phyloP scores from a whole-genome alignment of 2,888 invertebrate genomes.

The Beris morrisii region DNA sequence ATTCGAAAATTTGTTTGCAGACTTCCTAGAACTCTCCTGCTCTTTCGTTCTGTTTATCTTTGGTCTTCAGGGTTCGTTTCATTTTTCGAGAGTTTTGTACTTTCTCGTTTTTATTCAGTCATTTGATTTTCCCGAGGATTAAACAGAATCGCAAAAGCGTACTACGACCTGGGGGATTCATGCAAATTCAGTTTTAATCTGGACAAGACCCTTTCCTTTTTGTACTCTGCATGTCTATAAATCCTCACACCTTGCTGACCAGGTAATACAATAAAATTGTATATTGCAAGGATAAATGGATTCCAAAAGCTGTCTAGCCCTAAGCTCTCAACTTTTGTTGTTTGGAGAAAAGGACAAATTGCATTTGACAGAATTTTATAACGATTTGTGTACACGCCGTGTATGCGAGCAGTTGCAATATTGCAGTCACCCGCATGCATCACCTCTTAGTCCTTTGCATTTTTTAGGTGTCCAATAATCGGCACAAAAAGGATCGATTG shows the following conservation, averaged over 20 bases:
- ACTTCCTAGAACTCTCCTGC: constrained; percentile 13
- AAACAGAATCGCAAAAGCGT: constrained; percentile 20
- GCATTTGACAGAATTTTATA: constrained; percentile 31
- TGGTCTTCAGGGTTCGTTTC: constrained; percentile 26
- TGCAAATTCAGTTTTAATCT: too few species aligned
- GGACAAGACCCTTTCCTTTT: too few species aligned
- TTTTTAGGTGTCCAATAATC: constrained; percentile 27
- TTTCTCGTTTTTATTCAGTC: constrained; percentile 8
- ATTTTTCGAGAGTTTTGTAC: constrained; percentile 21
- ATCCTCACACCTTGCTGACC: too few species aligned
- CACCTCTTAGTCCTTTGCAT: constrained; percentile 22
- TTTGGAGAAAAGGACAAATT: constrained; percentile 19
- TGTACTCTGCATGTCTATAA: too few species aligned
- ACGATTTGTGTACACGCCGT: too few species aligned
- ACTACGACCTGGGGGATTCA: neutral
- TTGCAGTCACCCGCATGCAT: constrained; percentile 7
- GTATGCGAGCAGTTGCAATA: constrained; percentile 1
- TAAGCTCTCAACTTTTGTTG: too few species aligned
- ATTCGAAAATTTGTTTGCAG: constrained; percentile 28
- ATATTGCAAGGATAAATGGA: too few species aligned
- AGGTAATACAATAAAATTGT: too few species aligned
- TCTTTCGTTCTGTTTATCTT: constrained; percentile 24
- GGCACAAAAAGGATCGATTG: constrained; percentile 27
- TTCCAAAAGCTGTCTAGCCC: too few species aligned
- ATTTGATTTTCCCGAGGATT: constrained; percentile 29